A percentile compares a stretch with the other conserved stretches of the same genome.
These are phyloP conservation scores for Muscina levida DNA, from an alignment of 2,888 invertebrate genomes.

Conservation along the genomic window DNA sequence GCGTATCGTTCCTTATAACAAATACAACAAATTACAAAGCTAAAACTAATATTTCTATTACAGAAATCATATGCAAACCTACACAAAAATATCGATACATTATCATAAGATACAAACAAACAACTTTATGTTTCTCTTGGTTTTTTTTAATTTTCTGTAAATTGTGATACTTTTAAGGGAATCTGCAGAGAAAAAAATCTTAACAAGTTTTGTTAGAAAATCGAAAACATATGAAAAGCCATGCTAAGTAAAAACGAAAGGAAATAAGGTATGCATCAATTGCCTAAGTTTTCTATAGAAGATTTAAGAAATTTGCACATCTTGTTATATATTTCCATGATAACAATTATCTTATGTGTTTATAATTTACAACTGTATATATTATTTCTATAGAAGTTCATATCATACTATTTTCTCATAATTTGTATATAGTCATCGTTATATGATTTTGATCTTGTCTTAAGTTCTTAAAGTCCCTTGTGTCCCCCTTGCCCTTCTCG, in stretches of 20 bases:
- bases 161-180: conserved; percentile 60
- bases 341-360: too few relatives aligned
- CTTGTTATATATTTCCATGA: too few relatives aligned
- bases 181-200: conserved; percentile 17
- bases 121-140: conserved; percentile 41
- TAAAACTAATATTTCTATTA: conserved; percentile 35
- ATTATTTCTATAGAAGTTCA: conserved; percentile 17
- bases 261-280: too few relatives aligned
- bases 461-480: background rate
- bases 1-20: conserved; percentile 65
- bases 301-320: too few relatives aligned
- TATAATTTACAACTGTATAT: too few relatives aligned
- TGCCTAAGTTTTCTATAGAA: too few relatives aligned
- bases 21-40: conserved; percentile 34
- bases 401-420: background rate
- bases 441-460: background rate
- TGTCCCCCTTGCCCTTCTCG: background rate
- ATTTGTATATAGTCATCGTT: conserved; percentile 34
- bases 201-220: background rate
- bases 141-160: conserved; percentile 5
- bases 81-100: conserved; percentile 21
- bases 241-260: background rate
- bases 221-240: background rate
- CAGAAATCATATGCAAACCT: background rate
- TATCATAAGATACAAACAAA: conserved; percentile 29